A percentile compares a stretch with the other conserved stretches of the same genome.
Conservation (phyloP, 2,113 vertebrate genomes). For the Eublepharis macularius region DNA sequence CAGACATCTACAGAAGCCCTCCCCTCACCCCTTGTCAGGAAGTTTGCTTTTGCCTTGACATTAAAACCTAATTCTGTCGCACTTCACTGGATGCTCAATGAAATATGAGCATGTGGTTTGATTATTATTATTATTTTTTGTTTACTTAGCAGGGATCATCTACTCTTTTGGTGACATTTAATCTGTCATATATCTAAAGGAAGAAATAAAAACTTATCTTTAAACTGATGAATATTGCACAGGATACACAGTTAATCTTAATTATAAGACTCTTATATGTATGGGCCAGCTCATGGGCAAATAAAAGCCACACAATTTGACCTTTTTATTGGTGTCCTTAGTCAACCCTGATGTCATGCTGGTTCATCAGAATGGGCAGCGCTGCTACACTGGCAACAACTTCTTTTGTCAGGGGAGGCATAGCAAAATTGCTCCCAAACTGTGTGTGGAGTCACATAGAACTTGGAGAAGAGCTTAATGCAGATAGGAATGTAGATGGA, state of each 20-base stretch:
- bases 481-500: neutral
- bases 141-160: neutral
- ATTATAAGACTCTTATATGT: neutral
- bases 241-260: neutral
- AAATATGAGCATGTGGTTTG: neutral
- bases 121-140: neutral
- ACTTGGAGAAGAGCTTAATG: neutral
- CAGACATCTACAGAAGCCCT: neutral
- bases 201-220: neutral
- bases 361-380: neutral
- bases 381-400: neutral
- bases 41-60: neutral
- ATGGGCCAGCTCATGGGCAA: neutral
- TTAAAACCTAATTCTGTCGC: neutral
- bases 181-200: neutral
- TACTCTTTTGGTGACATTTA: neutral
- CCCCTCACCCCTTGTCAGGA: neutral
- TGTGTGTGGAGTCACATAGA: neutral
- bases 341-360: neutral
- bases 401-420: neutral
- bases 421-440: neutral
- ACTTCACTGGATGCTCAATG: neutral
- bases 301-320: neutral
- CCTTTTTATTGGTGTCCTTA: neutral
- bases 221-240: neutral